Percentiles rank a stretch among this genome's conserved stretches.
These are phyloP conservation scores for Eueides isabella DNA, from an alignment of 1,140 invertebrate species.

Conservation along the genomic window DNA sequence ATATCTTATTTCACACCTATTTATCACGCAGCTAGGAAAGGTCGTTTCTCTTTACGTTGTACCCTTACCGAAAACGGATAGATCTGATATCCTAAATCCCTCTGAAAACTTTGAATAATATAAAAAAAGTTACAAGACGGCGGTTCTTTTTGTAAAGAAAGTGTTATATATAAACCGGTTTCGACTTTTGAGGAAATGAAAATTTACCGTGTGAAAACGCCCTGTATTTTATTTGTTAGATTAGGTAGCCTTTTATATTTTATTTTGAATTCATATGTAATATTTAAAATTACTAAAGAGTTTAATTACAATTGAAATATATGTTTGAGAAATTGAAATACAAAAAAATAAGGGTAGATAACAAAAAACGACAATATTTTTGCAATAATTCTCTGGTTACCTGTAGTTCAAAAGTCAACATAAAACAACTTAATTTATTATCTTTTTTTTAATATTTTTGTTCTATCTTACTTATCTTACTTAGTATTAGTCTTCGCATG, in stretches of 20 bases:
- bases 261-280: too few relatives aligned
- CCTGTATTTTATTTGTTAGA: background rate
- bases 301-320: too few relatives aligned
- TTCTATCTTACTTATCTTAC: too few relatives aligned
- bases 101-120: constrained; percentile 45
- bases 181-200: constrained; percentile 22
- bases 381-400: too few relatives aligned
- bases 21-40: constrained; percentile 36
- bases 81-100: constrained; percentile 42
- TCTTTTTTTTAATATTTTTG: too few relatives aligned
- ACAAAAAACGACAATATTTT: too few relatives aligned
- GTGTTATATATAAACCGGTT: constrained; percentile 41
- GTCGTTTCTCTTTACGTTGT: constrained; percentile 30
- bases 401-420: too few relatives aligned
- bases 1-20: constrained; percentile 35
- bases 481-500: too few relatives aligned
- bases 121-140: constrained; percentile 41
- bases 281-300: too few relatives aligned
- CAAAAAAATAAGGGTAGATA: too few relatives aligned
- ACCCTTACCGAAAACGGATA: constrained; percentile 30
- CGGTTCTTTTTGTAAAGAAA: constrained; percentile 35
- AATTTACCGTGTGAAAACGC: constrained; percentile 3
- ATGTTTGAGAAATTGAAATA: too few relatives aligned
- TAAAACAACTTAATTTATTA: too few relatives aligned
- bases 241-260: background rate